Evolutionary conservation across 2,888 invertebrate species (phyloP).

Genomic region (Helicoverpa assulta): DNA sequence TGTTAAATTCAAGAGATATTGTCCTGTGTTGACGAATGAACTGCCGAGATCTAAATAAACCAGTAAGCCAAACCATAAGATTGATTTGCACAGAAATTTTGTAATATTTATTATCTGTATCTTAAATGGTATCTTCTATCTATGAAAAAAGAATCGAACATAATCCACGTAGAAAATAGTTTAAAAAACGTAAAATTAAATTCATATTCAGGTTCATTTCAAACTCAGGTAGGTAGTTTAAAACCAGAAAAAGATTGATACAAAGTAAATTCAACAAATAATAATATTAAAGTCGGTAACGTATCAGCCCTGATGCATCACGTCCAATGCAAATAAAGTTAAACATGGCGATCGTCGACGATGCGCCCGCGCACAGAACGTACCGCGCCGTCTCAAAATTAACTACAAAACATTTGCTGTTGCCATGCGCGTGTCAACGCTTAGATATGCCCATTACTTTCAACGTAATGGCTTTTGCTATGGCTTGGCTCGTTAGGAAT

Average conservation of each 20-base stretch:
- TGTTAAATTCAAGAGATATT: conserved; percentile 18
- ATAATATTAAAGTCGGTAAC: not conserved
- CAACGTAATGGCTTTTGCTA: conserved; percentile 39
- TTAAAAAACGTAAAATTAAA: too few relatives aligned
- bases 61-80: not conserved
- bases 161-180: not conserved
- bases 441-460: conserved; percentile 50
- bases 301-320: conserved; percentile 64
- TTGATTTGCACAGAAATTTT: not conserved
- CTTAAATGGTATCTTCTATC: too few relatives aligned
- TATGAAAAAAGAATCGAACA: not conserved
- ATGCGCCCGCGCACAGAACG: conserved; percentile 63
- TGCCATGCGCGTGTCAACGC: conserved; percentile 58
- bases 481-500: conserved; percentile 2
- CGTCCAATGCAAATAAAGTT: conserved; percentile 66
- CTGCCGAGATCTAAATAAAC: not conserved
- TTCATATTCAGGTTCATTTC: too few relatives aligned
- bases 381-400: conserved; percentile 60
- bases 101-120: too few relatives aligned
- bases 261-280: not conserved
- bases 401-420: conserved; percentile 56
- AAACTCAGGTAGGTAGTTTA: too few relatives aligned
- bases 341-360: conserved; percentile 46
- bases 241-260: too few relatives aligned
- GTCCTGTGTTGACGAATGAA: not conserved